These are phyloP conservation scores for Lasioglossum figueresi DNA, from an alignment of 2,888 invertebrate genomes.

Conservation along the genomic window DNA sequence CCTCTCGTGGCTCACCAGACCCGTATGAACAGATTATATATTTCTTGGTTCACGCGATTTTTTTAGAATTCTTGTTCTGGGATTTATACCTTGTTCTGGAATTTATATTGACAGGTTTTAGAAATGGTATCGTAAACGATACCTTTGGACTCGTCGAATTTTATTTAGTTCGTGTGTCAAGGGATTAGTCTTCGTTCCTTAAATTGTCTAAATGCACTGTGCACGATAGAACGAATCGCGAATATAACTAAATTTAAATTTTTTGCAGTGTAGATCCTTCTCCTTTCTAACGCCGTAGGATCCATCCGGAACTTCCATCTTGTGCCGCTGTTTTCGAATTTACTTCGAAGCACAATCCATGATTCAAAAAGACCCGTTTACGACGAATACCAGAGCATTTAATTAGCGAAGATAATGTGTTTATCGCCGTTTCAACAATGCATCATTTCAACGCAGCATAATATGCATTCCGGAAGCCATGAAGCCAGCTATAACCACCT, in stretches of 20 bases:
- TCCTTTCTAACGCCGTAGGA: neutral
- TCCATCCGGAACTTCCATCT: neutral
- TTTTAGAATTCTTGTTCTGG: neutral
- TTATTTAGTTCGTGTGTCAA: neutral
- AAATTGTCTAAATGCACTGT: neutral
- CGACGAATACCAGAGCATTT: conserved; percentile 68
- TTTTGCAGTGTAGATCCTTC: neutral
- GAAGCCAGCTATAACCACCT: conserved; percentile 42
- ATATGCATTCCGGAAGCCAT: conserved; percentile 67
- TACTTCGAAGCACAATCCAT: neutral
- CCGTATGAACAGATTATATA: conserved; percentile 7
- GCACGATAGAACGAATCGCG: neutral
- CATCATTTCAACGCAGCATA: conserved; percentile 61
- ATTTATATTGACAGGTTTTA: neutral
- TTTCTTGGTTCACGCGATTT: neutral
- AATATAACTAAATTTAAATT: neutral
- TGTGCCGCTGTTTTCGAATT: neutral
- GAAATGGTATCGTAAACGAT: neutral
- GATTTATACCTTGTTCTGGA: neutral
- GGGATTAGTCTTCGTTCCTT: neutral
- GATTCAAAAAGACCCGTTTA: conserved; percentile 20
- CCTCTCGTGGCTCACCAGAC: neutral
- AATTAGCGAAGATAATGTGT: conserved; percentile 78
- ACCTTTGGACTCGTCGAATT: neutral
- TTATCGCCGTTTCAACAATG: conserved; percentile 71